These are phyloP conservation scores for Altica lythri DNA, from an alignment of 2,888 invertebrate genomes.

Conservation along the genomic window DNA sequence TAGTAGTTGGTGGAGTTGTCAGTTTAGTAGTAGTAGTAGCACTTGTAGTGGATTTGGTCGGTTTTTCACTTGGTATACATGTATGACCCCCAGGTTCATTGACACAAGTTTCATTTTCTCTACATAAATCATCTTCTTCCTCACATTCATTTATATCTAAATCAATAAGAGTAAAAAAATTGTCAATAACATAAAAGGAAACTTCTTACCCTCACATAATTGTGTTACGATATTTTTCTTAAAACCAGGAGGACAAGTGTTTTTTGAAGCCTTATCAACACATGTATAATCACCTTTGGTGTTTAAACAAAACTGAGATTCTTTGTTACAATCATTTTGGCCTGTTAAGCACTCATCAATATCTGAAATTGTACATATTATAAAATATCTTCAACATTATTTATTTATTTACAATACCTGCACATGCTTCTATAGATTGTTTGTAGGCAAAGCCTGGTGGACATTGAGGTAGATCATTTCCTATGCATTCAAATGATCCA, in stretches of 20 bases:
- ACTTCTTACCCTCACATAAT: constrained; percentile 62
- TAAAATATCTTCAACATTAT: too few species aligned
- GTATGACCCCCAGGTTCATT: constrained; percentile 71
- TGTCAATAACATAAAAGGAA: neutral
- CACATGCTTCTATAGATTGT: constrained; percentile 50
- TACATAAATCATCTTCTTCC: constrained; percentile 64
- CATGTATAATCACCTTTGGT: constrained; percentile 73
- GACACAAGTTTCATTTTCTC: constrained; percentile 65
- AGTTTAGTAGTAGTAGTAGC: constrained; percentile 26
- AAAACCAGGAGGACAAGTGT: constrained; percentile 67
- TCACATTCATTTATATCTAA: constrained; percentile 81
- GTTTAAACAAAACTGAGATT: constrained; percentile 73
- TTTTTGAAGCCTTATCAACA: constrained; percentile 66
- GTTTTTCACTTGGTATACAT: constrained; percentile 57
- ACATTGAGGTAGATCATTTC: constrained; percentile 47
- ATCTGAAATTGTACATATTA: too few species aligned
- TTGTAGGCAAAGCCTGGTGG: constrained; percentile 55
- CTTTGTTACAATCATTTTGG: constrained; percentile 67
- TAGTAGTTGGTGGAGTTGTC: constrained; percentile 26
- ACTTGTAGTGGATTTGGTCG: constrained; percentile 20
- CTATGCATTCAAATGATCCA: constrained; percentile 54
- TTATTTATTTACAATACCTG: constrained; percentile 46
- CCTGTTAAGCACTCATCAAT: constrained; percentile 74
- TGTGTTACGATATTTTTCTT: constrained; percentile 62
- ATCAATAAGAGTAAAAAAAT: neutral